A percentile compares a stretch with the other conserved stretches of the same genome.
These are phyloP conservation scores for Achatina immaculata DNA, from an alignment of 1,140 invertebrate genomes.

Conservation along the genomic window DNA sequence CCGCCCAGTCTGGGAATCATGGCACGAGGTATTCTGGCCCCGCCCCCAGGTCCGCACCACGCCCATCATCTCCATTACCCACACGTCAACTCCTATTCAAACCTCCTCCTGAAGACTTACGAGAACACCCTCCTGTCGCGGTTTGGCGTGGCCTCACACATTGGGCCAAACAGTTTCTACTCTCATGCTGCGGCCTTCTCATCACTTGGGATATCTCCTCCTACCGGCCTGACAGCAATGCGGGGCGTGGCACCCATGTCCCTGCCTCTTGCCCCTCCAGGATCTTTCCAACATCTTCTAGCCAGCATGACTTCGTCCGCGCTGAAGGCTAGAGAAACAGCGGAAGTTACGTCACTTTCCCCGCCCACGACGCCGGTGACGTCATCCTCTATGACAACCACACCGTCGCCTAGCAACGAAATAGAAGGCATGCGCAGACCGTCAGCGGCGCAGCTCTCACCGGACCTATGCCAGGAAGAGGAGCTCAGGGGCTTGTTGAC, in stretches of 20 bases:
- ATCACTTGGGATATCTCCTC: slow-evolving; percentile 37
- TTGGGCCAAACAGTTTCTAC: slow-evolving; percentile 28
- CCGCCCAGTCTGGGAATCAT: slow-evolving; percentile 65
- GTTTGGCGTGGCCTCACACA: slow-evolving; percentile 42
- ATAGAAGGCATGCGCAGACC: neutral
- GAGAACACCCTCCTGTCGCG: slow-evolving; percentile 71
- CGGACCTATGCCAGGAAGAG: neutral
- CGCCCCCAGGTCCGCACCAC: slow-evolving; percentile 58
- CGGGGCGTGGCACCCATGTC: slow-evolving; percentile 53
- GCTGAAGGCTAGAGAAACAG: slow-evolving; percentile 75
- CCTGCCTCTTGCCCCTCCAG: slow-evolving; percentile 62
- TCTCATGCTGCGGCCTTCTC: slow-evolving; percentile 34
- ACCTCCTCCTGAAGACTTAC: slow-evolving; percentile 83
- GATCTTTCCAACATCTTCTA: slow-evolving; percentile 86
- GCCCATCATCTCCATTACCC: slow-evolving; percentile 14
- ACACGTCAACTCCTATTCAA: slow-evolving; percentile 70
- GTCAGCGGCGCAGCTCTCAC: neutral
- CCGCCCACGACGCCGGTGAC: slow-evolving; percentile 2
- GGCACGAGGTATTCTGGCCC: slow-evolving; percentile 77
- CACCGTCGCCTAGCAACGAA: neutral
- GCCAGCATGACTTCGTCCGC: slow-evolving; percentile 80
- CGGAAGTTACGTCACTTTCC: neutral
- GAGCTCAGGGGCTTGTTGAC: neutral
- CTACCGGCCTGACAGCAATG: neutral
- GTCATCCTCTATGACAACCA: neutral